Evolutionary conservation across 2,113 vertebrate genomes (phyloP), one percentile per base, ranked within the genome.

Genomic region (Megaleporinus macrocephalus): DNA sequence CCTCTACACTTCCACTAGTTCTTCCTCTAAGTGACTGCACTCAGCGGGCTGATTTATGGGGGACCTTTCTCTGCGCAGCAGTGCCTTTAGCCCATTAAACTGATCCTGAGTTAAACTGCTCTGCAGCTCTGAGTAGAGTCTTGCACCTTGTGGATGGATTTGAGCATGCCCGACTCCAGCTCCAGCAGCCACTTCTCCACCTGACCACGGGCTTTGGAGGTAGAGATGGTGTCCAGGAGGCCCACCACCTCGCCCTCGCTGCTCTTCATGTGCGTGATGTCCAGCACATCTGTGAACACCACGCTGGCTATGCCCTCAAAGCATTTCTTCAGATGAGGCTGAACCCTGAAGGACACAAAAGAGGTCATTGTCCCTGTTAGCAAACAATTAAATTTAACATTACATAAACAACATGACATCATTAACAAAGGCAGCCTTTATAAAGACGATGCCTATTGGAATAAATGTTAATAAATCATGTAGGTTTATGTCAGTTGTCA

Each of bases 101-200:
- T 68, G 33, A 68, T 68, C 29, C 65, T 20, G 18, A 20, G 15
- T 36, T 6, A 10, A 36, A 5, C 65, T 36, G 65, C 33, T 36
- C 30, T 13, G 26, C 27, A 72, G 27, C 69, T 14, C 20, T 27
- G 30, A 29, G 26, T 18, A 44, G 5, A 51, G 49, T 27, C 51
- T n/a, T 0, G 74, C 91, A 97, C 96, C 96, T 96, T 96, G 68
- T 95, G 95, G 72, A 97, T 86, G 62, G 96, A 97, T 5, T 86
- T 91, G 10, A 92, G 79, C 97, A 98, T 97, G 77, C 91, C 88
- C 24, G 82, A 87, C 87, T 98, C 96, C 9, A 98, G 87, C 85
- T 97, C 94, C 75, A 95, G 84, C 18, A 98, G 85, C 96, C 96
- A 97, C 86, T 96, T 96, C 84, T 98, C 97, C 88, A 96, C 96